Base-by-base conservation (phyloP, 2,797 vertebrate species). In the Eulemur albifrons region DNA sequence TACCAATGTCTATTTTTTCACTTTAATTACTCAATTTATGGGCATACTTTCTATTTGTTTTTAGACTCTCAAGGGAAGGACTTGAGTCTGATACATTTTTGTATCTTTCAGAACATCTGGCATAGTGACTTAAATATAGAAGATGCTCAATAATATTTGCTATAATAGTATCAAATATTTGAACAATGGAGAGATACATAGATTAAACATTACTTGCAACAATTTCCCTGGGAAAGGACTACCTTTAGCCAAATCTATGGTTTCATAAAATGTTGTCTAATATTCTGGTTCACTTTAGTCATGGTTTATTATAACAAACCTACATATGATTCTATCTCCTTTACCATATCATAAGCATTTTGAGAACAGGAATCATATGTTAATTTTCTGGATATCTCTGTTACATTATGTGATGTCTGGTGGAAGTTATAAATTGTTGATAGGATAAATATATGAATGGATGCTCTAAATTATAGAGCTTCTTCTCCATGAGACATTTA, bases 381-480 rank as follows among this genome's bases (percentile, higher is more conserved):
- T 89, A 95, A 80, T 93, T n/a, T 88, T 48, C 25, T 80, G n/a
- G 8, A 70, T 95, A 72, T 89, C 21, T 76, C 18, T 80, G 35
- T 80, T 59, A 40, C 7, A 17, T 59, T 73, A 59, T 80, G 4
- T 92, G 69, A 93, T 4, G 77, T 6, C 43, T 92, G 1, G 48
- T 79, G 69, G 23, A 23, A 73, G 27, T 63, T 69, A 27, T 77
- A 90, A 84, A 86, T 82, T 90, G 21, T 91, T 87, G 32, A 54
- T 48, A 93, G 65, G 86, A 88, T 82, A 79, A 86, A 92, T 63
- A 88, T 63, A 65, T 83, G 5, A 93, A 65, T 57, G 12, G 27
- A 57, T 87, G n/a, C 9, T 73, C 20, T 82, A 90, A 76, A 85
- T 93, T 93, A 93, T 8, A 76, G 17, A 77, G 6, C 32, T 90